Base-by-base conservation (phyloP, 2,888 invertebrate genomes). In the Phlogophora meticulosa region DNA sequence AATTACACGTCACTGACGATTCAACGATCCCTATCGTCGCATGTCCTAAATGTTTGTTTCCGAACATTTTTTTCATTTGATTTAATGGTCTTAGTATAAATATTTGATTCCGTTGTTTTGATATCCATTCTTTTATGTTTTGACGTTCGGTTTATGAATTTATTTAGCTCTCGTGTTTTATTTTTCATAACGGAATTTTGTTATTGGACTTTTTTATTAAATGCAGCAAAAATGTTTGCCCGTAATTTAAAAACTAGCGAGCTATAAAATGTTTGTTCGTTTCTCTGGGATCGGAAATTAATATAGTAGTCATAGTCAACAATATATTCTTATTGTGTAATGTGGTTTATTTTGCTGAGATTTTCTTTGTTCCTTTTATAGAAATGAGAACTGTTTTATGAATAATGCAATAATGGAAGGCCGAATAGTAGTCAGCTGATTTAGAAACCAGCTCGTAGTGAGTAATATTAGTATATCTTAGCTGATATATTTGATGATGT, bases 1-100 rank as follows among this genome's bases (percentile, higher is more conserved):
- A 79, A 76, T 79, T 67, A 67, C 56, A 66, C 59, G 49, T 67
- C 68, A 59, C 24, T 67, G 58, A 67, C 61, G 68, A 56, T 28
- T 36, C 24, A 13, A 32, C 76, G 58, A 56, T 59, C 53, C 46
- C 32, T 76, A 52, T 55, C 68, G 45, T 75, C 76, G 76, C 80
- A 62, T 75, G 76, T 79, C 51, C 51, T 42, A 45, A 59, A 74
- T 73, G 45, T 43, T 70, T 34, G 78, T 49, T 43, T 49, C 7
- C 1, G 11, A 46, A 63, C 20, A 34, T 46, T 78, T 61, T n/a
- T 73, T 61, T 36, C 40, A 45, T 57, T 56, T 61, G 57, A 56
- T 61, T 58, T 66, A 58, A 74, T 78, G 74, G 66, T 7, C 20
- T 49, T 32, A 22, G 20, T 13, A 58, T 74, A 53, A 57, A 64